Evolutionary conservation across 2,888 invertebrate species (phyloP).

Genomic region (Darwinula stevensoni): DNA sequence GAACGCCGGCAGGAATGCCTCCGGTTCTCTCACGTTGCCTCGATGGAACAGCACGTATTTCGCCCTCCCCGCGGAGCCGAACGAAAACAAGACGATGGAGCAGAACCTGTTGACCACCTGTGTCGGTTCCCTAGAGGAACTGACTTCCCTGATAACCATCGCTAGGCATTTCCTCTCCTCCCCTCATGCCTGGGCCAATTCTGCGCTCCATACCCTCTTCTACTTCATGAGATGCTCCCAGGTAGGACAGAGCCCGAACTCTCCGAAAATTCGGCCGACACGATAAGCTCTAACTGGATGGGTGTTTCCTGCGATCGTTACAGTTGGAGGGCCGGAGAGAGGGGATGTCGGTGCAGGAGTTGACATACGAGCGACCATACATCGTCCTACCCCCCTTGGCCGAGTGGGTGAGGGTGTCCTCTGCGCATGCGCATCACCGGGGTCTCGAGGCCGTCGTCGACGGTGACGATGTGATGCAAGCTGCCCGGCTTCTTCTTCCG

Average conservation of each 20-base stretch:
- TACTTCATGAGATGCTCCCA: constrained; percentile 79
- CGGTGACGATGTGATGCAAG: constrained; percentile 61
- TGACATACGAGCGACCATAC: constrained; percentile 60
- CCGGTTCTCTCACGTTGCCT: constrained; percentile 51
- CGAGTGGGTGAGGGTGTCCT: constrained; percentile 62
- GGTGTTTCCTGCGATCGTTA: no score
- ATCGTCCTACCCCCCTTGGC: constrained; percentile 60
- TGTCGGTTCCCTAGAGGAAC: constrained; percentile 48
- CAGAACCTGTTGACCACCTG: constrained; percentile 54
- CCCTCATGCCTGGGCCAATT: constrained; percentile 18
- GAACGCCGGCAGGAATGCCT: constrained; percentile 58
- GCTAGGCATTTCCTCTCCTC: background rate
- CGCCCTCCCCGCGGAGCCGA: constrained; percentile 16
- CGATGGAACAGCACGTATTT: constrained; percentile 29
- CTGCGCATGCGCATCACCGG: constrained; percentile 36
- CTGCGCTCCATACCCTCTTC: constrained; percentile 48
- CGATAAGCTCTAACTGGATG: no score
- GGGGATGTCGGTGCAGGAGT: constrained; percentile 29
- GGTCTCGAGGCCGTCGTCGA: constrained; percentile 28
- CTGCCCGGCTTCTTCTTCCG: constrained; percentile 50
- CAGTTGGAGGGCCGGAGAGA: no score
- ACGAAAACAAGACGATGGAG: constrained; percentile 20
- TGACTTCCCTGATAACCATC: constrained; percentile 27
- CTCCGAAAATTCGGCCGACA: no score
- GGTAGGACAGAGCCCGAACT: no score